Base-by-base conservation (phyloP, 2,888 invertebrate species). In the Heteromyza rotundicornis region DNA sequence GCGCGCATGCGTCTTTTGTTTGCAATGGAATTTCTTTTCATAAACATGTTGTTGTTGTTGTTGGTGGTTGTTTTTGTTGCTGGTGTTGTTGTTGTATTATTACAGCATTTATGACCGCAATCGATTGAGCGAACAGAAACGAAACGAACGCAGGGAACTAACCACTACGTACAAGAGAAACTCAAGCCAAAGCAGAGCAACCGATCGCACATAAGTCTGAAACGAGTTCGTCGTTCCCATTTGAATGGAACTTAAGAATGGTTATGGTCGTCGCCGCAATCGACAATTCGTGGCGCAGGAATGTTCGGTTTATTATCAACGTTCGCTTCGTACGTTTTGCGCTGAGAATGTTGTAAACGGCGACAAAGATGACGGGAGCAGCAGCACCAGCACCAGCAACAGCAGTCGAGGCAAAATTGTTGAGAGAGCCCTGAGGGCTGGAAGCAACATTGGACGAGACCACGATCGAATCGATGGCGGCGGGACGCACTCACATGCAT, bases 381-480 rank as follows among this genome's bases (percentile, higher is more conserved):
- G 27, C 55, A 51, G 35, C 59, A 35, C 23, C 58, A 35, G 22
- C 62, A 19, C 19, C 59, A 50, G 52, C 65, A 20, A 59, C 67
- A 63, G 62, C 69, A 63, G 68, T 69, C 36, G 50, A 63, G 68
- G 72, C 75, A 75, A 77, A 76, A 76, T 78, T 76, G 76, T 73
- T 78, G 79, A 78, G 79, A 78, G 77, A 74, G 75, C 78, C 79
- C 78, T 73, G 73, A 78, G 79, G 79, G 77, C 72, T 74, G 70
- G 70, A 61, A 57, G 58, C 59, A 65, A 57, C 49, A 63, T 61
- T 62, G 64, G 60, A 67, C 57, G 60, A 60, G 58, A 63, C 59
- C 55, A 52, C 59, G 59, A 61, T 47, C 57, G 50, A 49, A 57
- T 51, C 59, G 64, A 65, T 64, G 68, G 66, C 66, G 63, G 65